Percentiles rank a stretch among this genome's conserved stretches.
phyloP scores from a whole-genome alignment of 2,888 invertebrate genomes.

The Caenorhabditis sp. region DNA sequence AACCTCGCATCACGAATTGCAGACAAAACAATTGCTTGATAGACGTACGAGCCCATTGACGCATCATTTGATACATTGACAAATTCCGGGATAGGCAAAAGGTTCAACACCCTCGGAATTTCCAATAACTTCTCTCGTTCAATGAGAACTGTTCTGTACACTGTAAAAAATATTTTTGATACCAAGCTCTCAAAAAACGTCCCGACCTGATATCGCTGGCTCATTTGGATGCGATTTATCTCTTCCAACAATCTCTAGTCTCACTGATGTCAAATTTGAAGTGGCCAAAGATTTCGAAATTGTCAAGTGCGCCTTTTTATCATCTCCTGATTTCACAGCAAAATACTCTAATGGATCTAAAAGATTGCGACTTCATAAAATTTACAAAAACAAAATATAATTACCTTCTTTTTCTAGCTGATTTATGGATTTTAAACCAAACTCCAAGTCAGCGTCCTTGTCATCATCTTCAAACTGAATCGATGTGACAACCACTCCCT shows the following conservation, averaged over 20 bases:
- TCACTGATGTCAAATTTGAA: slow-evolving; percentile 7
- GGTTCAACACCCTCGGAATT: slow-evolving; percentile 4
- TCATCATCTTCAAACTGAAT: slow-evolving; percentile 31
- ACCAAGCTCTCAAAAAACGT: background rate
- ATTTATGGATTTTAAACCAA: background rate
- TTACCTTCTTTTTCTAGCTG: background rate
- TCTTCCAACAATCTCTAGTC: slow-evolving; percentile 15
- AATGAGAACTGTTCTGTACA: slow-evolving; percentile 12
- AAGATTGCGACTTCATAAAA: background rate
- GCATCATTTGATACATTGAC: slow-evolving; percentile 10
- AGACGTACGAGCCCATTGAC: slow-evolving; percentile 23
- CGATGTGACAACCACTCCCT: slow-evolving; percentile 27
- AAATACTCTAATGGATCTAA: slow-evolving; percentile 3
- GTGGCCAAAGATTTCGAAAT: slow-evolving; percentile 4
- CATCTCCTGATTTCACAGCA: slow-evolving; percentile 16
- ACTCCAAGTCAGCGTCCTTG: slow-evolving; percentile 17
- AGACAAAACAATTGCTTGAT: slow-evolving; percentile 19
- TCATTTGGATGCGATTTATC: slow-evolving; percentile 70
- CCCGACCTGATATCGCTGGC: slow-evolving; percentile 7
- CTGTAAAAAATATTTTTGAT: background rate
- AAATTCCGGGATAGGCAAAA: slow-evolving; percentile 13
- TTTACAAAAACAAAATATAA: background rate
- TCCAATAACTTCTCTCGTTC: slow-evolving; percentile 9
- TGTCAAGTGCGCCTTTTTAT: slow-evolving; percentile 19
- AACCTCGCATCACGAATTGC: background rate